phyloP scores from a whole-genome alignment of 2,888 invertebrate genomes.

The Dendrolimus pini region DNA sequence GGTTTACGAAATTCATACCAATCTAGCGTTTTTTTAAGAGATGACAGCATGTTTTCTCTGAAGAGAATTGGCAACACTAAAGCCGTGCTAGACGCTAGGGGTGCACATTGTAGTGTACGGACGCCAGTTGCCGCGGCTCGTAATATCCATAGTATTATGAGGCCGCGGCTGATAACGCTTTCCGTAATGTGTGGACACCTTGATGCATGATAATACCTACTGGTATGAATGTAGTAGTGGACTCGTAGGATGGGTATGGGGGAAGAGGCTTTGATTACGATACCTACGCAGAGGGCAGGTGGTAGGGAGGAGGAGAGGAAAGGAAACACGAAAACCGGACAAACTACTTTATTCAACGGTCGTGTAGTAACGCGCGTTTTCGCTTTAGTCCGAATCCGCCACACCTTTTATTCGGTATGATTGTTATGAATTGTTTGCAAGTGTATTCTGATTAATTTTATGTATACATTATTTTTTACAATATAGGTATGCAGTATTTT shows the following conservation, averaged over 20 bases:
- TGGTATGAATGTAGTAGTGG: conserved; percentile 15
- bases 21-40: too few species aligned
- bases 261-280: conserved; percentile 53
- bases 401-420: conserved; percentile 66
- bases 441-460: not conserved
- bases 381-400: conserved; percentile 49
- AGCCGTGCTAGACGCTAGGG: too few species aligned
- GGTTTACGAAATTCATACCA: too few species aligned
- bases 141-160: too few species aligned
- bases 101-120: too few species aligned
- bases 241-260: conserved; percentile 13
- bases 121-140: too few species aligned
- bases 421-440: conserved; percentile 45
- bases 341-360: conserved; percentile 72
- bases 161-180: too few species aligned
- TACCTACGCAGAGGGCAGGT: conserved; percentile 43
- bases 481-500: not conserved
- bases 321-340: conserved; percentile 51
- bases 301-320: conserved; percentile 37
- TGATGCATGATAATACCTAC: not conserved
- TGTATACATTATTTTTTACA: not conserved
- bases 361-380: conserved; percentile 60
- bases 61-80: too few species aligned
- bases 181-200: not conserved
- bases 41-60: too few species aligned